Evolutionary conservation across 2,113 vertebrate species (phyloP).

Genomic region (Herpailurus yagouaroundi): DNA sequence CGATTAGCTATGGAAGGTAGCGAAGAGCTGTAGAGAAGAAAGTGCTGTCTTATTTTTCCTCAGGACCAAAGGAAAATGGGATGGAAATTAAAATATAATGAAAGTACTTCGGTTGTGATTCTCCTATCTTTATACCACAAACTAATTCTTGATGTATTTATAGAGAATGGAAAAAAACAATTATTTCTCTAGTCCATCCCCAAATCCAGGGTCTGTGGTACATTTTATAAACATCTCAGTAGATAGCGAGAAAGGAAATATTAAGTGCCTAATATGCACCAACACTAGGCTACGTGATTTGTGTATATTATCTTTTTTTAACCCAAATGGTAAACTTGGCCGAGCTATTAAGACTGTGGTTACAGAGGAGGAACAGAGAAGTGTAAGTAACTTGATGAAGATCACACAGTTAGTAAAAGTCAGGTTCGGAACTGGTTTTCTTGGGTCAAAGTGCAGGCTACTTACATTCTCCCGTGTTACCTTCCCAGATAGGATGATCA

Average conservation of each 20-base stretch:
- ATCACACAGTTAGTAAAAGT: too few species aligned
- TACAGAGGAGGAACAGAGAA: rapidly evolving
- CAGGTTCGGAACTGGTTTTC: not conserved
- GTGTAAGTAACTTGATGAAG: rapidly evolving
- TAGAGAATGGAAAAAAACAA: not conserved
- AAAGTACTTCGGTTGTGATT: not conserved
- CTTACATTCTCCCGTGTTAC: not conserved
- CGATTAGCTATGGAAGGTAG: not conserved
- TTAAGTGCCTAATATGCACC: not conserved
- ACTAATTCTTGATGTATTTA: not conserved
- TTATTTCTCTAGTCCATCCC: not conserved
- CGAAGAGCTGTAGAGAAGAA: not conserved
- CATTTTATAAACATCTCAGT: not conserved
- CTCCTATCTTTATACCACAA: not conserved
- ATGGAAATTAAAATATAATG: not conserved
- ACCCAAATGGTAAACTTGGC: not conserved
- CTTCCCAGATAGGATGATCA: not conserved
- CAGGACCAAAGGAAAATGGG: not conserved
- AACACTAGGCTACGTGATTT: not conserved
- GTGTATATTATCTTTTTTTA: not conserved
- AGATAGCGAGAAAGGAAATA: not conserved
- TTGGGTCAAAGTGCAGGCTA: not conserved
- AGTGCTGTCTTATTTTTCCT: not conserved
- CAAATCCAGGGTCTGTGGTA: not conserved
- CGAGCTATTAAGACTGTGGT: not conserved